Conservation (phyloP, 2,888 invertebrate species). For the Lucinisca nassula region DNA sequence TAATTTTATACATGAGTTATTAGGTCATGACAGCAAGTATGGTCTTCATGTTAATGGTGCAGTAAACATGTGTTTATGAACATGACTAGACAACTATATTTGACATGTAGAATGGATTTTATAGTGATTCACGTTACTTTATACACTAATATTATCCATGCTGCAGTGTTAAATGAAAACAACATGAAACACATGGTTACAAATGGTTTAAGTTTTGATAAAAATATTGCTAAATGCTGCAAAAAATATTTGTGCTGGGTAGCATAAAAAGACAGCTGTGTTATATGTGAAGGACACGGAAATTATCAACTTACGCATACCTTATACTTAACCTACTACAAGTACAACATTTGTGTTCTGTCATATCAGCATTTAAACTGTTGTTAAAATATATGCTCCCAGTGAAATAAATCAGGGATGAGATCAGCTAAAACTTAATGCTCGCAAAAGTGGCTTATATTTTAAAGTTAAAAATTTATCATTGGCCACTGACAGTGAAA, state of each 20-base stretch:
- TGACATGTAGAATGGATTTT: neutral
- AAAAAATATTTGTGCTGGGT: neutral
- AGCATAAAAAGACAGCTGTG: constrained; percentile 1
- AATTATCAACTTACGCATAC: neutral
- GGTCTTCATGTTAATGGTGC: neutral
- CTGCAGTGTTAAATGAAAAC: neutral
- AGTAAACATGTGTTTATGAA: constrained; percentile 1
- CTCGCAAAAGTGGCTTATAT: too few species aligned
- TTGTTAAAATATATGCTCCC: constrained; percentile 28
- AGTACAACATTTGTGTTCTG: constrained; percentile 16
- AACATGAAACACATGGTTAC: constrained; percentile 11
- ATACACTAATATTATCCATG: neutral
- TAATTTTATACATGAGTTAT: neutral
- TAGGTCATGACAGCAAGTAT: neutral
- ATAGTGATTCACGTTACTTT: too few species aligned
- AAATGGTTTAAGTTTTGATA: neutral
- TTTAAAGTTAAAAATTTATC: too few species aligned
- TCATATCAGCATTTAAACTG: constrained; percentile 69
- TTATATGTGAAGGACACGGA: neutral
- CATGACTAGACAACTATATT: neutral
- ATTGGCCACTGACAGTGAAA: too few species aligned
- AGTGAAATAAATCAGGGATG: neutral
- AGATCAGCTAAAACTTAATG: neutral
- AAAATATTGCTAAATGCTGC: neutral
- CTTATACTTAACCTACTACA: too few species aligned